Evolutionary conservation across 2,888 invertebrate genomes (phyloP), one percentile per base, ranked within the genome.

Genomic region (Eurytoma adleriae): DNA sequence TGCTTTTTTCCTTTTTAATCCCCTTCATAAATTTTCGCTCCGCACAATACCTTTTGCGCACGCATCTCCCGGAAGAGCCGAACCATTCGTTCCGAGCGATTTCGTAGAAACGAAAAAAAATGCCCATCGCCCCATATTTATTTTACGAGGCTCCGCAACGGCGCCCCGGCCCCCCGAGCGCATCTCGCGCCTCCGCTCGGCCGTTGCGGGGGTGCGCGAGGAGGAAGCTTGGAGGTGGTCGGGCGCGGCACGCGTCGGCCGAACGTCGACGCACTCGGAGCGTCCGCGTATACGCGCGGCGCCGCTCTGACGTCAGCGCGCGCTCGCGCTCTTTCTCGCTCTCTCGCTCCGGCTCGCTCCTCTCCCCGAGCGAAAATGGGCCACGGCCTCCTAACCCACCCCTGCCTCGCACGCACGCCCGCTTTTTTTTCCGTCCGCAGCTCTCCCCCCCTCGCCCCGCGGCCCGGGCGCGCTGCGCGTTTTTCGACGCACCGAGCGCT

Each of bases 311-410:
- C 66, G 66, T 66, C 50, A 50, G 50, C 24, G 40, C 40, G 40
- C 66, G 30, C 69, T 69, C 56, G 27, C 69, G 54, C 40, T 69
- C 69, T 56, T 30, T 69, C 30, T 56, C 24, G 1, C 69, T 68
- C 68, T 54, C 24, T 24, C 24, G 24, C 24, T 24, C 24, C 24
- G 1, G 24, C 1, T 24, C 24, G 24, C 24, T 24, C 24, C 69
- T 68, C 68, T 54, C 24, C 52, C 84, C 84, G 85, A 84, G 85
- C 85, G 87, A 83, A 87, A 87, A 87, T 87, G 86, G 87, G 87
- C 87, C 87, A 87, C 82, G 87, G 87, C 86, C 86, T 86, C 85
- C 85, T 84, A 82, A 85, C 83, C 85, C 82, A 70, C 62, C 83
- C 74, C 72, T 77, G 66, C 68, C 79, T 71, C 30, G 40, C 78